Base-by-base conservation (phyloP, 2,113 vertebrate genomes). In the Vombatus ursinus region DNA sequence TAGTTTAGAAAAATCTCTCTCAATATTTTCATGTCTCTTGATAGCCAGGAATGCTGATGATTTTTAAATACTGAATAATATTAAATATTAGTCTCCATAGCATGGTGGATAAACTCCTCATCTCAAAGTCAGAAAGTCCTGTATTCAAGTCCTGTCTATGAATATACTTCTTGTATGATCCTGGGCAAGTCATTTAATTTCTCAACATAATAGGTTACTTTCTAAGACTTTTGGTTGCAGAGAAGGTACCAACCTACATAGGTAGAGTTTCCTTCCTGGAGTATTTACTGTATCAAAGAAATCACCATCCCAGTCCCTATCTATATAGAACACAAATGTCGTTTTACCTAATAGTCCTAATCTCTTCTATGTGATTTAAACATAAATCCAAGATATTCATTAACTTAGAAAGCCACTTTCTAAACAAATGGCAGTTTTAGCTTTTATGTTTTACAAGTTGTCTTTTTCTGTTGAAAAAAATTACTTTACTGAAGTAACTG, bases 311-410 rank as follows among this genome's bases (percentile, higher is more conserved):
- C n/a, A 44, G 8, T n/a, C 5, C 16, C 37, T 77, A 22, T 44
- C 28, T 37, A 31, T n/a, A 22, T 19, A 77, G 10, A n/a, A 77
- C 22, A 44, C 37, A 77, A 77, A 77, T 44, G 68, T 22, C 37
- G 44, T 44, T 68, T n/a, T 77, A 77, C 4, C 5, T 44, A 77
- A n/a, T 37, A 77, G 4, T 77, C 31, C 61, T n/a, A n/a, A n/a
- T n/a, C 52, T 89, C 90, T 92, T 90, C 28, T n/a, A n/a, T 89
- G 19, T 96, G 48, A 47, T 92, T 90, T 94, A 61, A 94, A 77
- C 61, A 22, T 90, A 53, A 0, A 23, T 37, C 37, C n/a, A 93
- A 57, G 31, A 4, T 91, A 51, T 19, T 90, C 28, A 95, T 89
- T 50, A 44, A 0, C 0, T 24, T 92, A 49, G 0, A 51, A 93